Base-by-base conservation (phyloP, 2,888 invertebrate species). In the Drosophila dives region DNA sequence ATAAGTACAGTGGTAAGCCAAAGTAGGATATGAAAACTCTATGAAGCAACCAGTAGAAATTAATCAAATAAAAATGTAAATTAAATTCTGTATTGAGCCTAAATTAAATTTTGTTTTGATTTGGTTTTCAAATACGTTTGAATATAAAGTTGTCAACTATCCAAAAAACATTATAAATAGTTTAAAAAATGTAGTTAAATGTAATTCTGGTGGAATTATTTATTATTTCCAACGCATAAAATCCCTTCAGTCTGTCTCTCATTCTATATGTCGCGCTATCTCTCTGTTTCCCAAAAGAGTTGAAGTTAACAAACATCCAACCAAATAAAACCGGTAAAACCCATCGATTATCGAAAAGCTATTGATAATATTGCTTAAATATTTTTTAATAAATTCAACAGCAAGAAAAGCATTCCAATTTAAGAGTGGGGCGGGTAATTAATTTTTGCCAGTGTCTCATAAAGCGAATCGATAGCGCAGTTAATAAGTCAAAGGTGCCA, bases 381-480 rank as follows among this genome's bases (percentile, higher is more conserved):
- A 23, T 23, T 15, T 15, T 23, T 45, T 45, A 8, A 23, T 45
- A 45, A 45, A 23, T 45, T 45, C 15, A 15, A 45, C 8, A 23
- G 49, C 26, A 15, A 17, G 26, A 49, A 26, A 20, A 20, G 51
- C 33, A 53, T 53, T 15, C 20, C 20, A n/a, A 20, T n/a, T 32
- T 7, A 33, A 2, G 15, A 23, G 45, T 7, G 51, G n/a, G 32
- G 0, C n/a, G 33, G 2, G 15, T 50, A 12, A 50, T 50, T 50
- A 1, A n/a, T n/a, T 32, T 8, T n/a, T 32, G 50, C n/a, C 6
- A 17, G 7, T 48, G 48, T 48, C 15, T 36, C 17, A 38, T 26
- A 17, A 17, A 26, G 33, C 42, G 0, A 54, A 49, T 71, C 59
- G 32, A 69, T 67, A 77, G 62, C 60, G 81, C 58, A 61, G 74